phyloP scores from a whole-genome alignment of 2,888 invertebrate genomes.

The Eurytoma californica region DNA sequence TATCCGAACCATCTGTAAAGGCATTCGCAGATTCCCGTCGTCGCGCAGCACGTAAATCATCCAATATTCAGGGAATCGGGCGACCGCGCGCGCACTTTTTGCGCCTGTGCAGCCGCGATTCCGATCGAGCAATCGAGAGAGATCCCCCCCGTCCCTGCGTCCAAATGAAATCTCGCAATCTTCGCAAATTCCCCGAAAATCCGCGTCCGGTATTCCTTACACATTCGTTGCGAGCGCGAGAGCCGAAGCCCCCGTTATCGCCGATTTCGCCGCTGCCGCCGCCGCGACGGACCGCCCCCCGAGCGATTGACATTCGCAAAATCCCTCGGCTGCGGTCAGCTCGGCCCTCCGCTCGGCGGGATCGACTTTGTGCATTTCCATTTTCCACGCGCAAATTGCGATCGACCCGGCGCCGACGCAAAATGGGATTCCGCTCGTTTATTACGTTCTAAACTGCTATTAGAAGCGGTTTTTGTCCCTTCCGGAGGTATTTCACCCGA shows the following conservation, averaged over 20 bases:
- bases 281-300: not conserved
- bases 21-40: too few relatives aligned
- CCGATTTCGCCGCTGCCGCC: not conserved
- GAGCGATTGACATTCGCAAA: slow-evolving; percentile 36
- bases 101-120: too few relatives aligned
- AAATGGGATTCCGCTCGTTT: slow-evolving; percentile 13
- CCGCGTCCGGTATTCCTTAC: slow-evolving; percentile 11
- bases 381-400: slow-evolving; percentile 43
- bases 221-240: not conserved
- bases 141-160: too few relatives aligned
- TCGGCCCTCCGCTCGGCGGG: slow-evolving; percentile 2
- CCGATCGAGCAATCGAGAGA: too few relatives aligned
- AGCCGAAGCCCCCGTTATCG: slow-evolving; percentile 9
- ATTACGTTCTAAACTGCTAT: not conserved
- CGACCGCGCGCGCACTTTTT: too few relatives aligned
- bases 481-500: too few relatives aligned
- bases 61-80: too few relatives aligned
- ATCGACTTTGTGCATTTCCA: slow-evolving; percentile 34
- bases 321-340: slow-evolving; percentile 28
- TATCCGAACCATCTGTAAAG: too few relatives aligned
- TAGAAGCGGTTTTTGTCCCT: too few relatives aligned
- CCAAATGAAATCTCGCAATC: slow-evolving; percentile 29
- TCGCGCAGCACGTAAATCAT: too few relatives aligned
- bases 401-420: slow-evolving; percentile 27
- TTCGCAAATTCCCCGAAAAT: slow-evolving; percentile 20